Conservation (phyloP, 37 sponge, comb jelly and placozoan genomes). For the Lycopodina hypogea region DNA sequence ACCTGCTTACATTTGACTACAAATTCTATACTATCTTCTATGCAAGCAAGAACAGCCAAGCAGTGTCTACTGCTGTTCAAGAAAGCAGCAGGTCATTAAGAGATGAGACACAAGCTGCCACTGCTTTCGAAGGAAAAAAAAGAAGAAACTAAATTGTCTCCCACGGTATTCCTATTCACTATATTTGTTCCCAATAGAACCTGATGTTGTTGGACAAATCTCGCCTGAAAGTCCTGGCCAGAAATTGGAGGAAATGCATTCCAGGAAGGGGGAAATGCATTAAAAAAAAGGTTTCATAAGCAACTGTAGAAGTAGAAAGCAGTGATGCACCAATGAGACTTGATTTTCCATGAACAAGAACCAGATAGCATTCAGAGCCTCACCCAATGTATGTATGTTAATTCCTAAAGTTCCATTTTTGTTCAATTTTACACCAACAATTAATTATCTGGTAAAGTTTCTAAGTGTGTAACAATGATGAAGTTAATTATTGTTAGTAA, state of each 20-base stretch:
- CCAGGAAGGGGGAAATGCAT: no score
- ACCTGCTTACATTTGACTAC: not conserved
- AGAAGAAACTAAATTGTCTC: not conserved
- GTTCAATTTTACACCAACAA: no score
- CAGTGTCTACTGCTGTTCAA: not conserved
- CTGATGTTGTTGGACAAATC: conserved; percentile 6
- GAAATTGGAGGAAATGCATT: not conserved
- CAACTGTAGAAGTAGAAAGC: not conserved
- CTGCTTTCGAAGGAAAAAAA: conserved; percentile 28
- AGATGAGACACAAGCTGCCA: conserved; percentile 13
- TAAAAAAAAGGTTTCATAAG: no score
- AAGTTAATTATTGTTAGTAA: no score
- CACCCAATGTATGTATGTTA: conserved; percentile 22
- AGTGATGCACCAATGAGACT: not conserved
- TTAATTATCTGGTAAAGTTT: no score
- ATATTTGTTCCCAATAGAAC: conserved; percentile 6
- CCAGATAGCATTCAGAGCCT: conserved; percentile 48
- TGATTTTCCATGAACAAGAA: conserved; percentile 16
- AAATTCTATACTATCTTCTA: not conserved
- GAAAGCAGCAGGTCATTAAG: conserved; percentile 3
- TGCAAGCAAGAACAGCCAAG: conserved; percentile 17
- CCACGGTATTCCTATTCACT: not conserved
- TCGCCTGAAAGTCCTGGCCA: conserved; percentile 49
- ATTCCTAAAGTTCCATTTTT: no score
- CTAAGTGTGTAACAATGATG: no score